A percentile compares a stretch with the other conserved stretches of the same genome.
phyloP scores from a whole-genome alignment of 2,113 vertebrate species.

The Bucco capensis region DNA sequence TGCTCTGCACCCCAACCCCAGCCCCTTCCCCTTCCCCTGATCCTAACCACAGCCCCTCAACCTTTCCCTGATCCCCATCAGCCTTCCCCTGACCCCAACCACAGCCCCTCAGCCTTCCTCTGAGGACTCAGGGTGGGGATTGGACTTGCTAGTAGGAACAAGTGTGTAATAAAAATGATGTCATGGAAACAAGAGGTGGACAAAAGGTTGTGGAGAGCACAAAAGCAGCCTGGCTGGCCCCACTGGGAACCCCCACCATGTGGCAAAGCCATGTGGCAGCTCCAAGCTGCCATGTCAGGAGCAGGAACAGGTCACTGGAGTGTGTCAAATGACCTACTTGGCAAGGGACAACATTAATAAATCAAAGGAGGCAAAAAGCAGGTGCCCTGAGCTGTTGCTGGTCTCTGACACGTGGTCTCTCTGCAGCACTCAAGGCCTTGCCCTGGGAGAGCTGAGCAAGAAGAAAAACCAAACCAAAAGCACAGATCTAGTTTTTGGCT shows the following conservation, averaged over 20 bases:
- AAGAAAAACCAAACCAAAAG: background rate
- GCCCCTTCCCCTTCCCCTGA: background rate
- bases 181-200: background rate
- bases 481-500: background rate
- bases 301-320: background rate
- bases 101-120: background rate
- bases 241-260: background rate
- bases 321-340: background rate
- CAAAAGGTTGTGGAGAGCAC: background rate
- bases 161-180: constrained; percentile 32
- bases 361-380: background rate
- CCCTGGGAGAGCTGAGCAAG: background rate
- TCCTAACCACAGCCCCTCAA: background rate
- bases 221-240: background rate
- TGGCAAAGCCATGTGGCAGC: background rate
- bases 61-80: background rate
- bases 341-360: background rate
- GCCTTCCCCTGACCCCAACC: background rate
- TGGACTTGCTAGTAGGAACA: background rate
- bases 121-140: background rate
- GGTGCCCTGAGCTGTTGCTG: background rate
- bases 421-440: background rate
- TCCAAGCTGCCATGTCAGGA: background rate
- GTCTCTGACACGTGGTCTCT: background rate
- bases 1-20: background rate